A percentile compares a stretch with the other conserved stretches of the same genome.
phyloP scores from a whole-genome alignment of 2,113 vertebrate genomes.

The Tinamus guttatus region DNA sequence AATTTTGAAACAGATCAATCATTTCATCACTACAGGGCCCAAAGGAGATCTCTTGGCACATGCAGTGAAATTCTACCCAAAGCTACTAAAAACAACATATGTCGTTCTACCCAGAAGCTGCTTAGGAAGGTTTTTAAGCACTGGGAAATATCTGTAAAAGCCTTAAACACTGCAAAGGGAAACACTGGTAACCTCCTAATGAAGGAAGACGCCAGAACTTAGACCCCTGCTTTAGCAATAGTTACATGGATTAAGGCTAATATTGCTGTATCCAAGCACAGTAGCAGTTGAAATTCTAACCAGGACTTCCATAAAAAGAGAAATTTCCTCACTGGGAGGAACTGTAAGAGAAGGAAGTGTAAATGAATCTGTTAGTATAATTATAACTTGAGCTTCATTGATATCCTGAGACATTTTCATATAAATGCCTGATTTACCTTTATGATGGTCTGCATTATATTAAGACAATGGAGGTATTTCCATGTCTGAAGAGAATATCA shows the following conservation, averaged over 20 bases:
- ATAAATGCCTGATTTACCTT: neutral
- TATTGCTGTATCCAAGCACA: neutral
- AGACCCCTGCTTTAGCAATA: neutral
- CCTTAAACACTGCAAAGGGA: constrained; percentile 21
- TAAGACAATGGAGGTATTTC: neutral
- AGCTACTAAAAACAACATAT: constrained; percentile 66
- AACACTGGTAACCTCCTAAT: neutral
- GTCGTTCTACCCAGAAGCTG: constrained; percentile 52
- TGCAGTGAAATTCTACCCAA: constrained; percentile 32
- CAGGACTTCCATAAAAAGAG: neutral
- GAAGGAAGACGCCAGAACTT: neutral
- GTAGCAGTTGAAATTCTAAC: neutral
- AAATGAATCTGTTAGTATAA: neutral
- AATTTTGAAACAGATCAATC: neutral
- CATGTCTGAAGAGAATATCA: neutral
- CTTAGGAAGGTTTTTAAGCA: constrained; percentile 56
- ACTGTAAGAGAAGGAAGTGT: neutral
- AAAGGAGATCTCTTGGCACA: constrained; percentile 26
- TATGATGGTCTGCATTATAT: neutral
- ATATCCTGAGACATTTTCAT: neutral
- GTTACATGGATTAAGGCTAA: constrained; percentile 22
- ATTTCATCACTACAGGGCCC: neutral
- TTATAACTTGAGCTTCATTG: neutral
- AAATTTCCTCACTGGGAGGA: neutral
- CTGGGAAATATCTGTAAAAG: constrained; percentile 26